A percentile compares a stretch with the other conserved stretches of the same genome.
Evolutionary conservation across 2,113 vertebrate genomes (phyloP).

Genomic region (Acrocephalus kingi): DNA sequence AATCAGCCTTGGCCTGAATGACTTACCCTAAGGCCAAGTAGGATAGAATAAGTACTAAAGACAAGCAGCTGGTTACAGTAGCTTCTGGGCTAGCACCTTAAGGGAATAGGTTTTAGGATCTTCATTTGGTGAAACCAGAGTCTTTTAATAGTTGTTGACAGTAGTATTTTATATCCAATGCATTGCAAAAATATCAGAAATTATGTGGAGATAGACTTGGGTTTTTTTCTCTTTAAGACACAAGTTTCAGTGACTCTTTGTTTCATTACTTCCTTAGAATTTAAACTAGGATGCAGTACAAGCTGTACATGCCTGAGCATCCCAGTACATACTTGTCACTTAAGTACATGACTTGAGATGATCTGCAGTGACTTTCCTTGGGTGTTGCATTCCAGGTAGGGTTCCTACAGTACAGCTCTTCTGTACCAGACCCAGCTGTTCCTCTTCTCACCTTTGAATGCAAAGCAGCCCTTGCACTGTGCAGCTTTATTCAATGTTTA

Average conservation of each 20-base stretch:
- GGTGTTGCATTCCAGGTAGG: not conserved
- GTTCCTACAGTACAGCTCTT: not conserved
- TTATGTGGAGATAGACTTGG: not conserved
- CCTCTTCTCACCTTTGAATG: not conserved
- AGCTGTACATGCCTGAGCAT: not conserved
- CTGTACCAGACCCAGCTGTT: not conserved
- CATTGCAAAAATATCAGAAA: not conserved
- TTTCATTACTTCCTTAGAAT: not conserved
- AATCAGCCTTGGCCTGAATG: not conserved
- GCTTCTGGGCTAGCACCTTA: not conserved
- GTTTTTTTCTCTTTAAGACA: not conserved
- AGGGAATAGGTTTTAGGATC: not conserved
- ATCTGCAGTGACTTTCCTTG: not conserved
- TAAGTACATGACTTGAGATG: accelerated
- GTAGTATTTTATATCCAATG: not conserved
- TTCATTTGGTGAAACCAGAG: not conserved
- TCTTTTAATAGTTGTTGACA: not conserved
- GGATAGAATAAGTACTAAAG: not conserved
- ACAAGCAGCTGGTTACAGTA: not conserved
- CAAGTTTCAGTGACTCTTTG: not conserved
- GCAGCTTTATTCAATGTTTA: not conserved
- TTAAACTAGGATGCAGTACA: not conserved
- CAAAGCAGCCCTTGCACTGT: not conserved
- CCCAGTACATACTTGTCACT: not conserved
- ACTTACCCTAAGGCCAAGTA: not conserved